Conservation (phyloP, 1,140 invertebrate species). For the Tetragonula clypearis region DNA sequence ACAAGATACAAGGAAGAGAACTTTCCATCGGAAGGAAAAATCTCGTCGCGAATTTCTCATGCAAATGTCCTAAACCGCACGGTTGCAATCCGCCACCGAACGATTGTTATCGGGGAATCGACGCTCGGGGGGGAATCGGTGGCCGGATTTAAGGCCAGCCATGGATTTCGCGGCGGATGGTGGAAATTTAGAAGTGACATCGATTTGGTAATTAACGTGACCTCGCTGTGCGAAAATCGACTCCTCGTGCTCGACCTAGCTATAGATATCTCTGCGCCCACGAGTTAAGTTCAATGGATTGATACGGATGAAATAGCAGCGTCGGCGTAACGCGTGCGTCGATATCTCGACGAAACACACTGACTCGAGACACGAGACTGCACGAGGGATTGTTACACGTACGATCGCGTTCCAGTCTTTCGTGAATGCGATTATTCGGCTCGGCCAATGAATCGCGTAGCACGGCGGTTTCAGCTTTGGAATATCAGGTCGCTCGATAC, state of each 20-base stretch:
- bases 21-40: no score
- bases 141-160: constrained; percentile 11
- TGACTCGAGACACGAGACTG: neutral
- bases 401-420: neutral
- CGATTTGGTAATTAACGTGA: constrained; percentile 26
- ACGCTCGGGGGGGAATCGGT: neutral
- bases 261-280: no score
- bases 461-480: neutral
- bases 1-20: no score
- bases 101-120: constrained; percentile 31
- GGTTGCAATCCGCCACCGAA: constrained; percentile 14
- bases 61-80: neutral
- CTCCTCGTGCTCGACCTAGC: no score
- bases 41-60: no score
- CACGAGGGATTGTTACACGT: neutral
- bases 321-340: neutral
- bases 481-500: neutral
- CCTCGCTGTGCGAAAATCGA: neutral
- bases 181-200: constrained; percentile 22
- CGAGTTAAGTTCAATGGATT: neutral
- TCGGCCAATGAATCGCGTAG: neutral
- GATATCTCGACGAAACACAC: neutral
- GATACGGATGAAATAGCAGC: neutral
- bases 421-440: constrained; percentile 3
- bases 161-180: neutral